Base-by-base conservation (phyloP, 2,797 vertebrate species). In the Sarcophilus harrisii region DNA sequence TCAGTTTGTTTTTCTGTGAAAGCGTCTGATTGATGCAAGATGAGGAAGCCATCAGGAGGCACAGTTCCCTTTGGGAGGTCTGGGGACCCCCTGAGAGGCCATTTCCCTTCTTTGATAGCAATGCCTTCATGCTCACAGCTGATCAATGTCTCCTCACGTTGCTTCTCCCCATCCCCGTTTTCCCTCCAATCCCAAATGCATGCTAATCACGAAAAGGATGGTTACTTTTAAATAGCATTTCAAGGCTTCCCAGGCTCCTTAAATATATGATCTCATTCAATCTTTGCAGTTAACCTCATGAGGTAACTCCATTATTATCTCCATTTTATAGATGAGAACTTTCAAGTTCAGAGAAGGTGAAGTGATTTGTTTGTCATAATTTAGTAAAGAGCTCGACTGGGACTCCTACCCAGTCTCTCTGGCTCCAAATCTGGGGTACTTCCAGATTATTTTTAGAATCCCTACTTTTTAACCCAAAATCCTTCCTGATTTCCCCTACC, bases 21-120 rank as follows among this genome's bases (percentile, higher is more conserved):
- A 49, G 38, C 0, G 3, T 2, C 18, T 27, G 8, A 2, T 8
- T 27, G n/a, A 24, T 10, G 38, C 2, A 27, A 45, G 32, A n/a
- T n/a, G 32, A 66, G 5, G 32, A 66, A 45, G 73, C 16, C 18
- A 27, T 8, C 73, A 81, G 45, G 24, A 14, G 24, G 73, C 45
- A 27, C 9, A 87, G 21, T 24, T 81, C 38, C 66, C 3, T 45
- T 11, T 27, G 21, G 38, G 73, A 38, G 38, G 21, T 38, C 73
- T 27, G 38, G 11, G n/a, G n/a, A 38, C n/a, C n/a, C 18, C 18
- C 18, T 45, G 18, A 45, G 18, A 38, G 6, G n/a, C n/a, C 73
- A 45, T 45, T 81, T 81, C 45, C 73, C 38, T 38, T 45, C 2
- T n/a, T 10, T 24, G 73, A 2, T 45, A 45, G 38, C 6, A 21